phyloP scores from a whole-genome alignment of 2,113 vertebrate genomes.

The Pongo pygmaeus region DNA sequence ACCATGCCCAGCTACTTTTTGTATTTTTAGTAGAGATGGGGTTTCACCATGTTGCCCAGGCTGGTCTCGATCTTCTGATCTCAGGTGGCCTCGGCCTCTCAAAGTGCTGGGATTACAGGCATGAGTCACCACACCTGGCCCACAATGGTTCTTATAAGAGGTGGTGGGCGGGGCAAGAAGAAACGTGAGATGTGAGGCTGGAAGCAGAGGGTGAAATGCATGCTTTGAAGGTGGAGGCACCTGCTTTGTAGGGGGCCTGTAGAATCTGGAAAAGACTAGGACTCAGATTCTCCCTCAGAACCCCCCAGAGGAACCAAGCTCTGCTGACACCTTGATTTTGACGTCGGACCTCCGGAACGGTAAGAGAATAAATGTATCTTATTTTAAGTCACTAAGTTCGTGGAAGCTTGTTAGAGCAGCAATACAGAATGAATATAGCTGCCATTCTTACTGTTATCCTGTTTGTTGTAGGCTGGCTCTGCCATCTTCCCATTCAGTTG shows the following conservation, averaged over 20 bases:
- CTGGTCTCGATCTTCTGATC: too few relatives aligned
- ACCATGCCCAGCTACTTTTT: too few relatives aligned
- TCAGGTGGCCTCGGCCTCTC: too few relatives aligned
- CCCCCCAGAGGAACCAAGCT: background rate
- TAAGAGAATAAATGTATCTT: background rate
- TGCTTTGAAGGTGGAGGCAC: background rate
- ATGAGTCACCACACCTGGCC: too few relatives aligned
- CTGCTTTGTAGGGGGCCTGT: background rate
- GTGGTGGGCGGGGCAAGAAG: background rate
- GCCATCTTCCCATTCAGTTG: accelerated
- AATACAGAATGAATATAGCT: accelerated
- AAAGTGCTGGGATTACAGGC: too few relatives aligned
- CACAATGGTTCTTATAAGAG: background rate
- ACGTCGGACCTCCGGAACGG: background rate
- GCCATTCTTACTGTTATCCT: accelerated
- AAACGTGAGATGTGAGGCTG: background rate
- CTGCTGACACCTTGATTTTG: background rate
- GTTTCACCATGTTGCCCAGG: too few relatives aligned
- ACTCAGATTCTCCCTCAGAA: background rate
- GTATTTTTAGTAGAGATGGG: too few relatives aligned
- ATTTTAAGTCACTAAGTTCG: background rate
- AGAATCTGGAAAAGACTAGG: background rate
- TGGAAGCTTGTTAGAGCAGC: too few relatives aligned
- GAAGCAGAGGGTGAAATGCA: background rate
- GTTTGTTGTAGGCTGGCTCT: background rate